Base-by-base conservation (phyloP, 35 echinoderm and acorn worm species). In the Anneissia japonica region DNA sequence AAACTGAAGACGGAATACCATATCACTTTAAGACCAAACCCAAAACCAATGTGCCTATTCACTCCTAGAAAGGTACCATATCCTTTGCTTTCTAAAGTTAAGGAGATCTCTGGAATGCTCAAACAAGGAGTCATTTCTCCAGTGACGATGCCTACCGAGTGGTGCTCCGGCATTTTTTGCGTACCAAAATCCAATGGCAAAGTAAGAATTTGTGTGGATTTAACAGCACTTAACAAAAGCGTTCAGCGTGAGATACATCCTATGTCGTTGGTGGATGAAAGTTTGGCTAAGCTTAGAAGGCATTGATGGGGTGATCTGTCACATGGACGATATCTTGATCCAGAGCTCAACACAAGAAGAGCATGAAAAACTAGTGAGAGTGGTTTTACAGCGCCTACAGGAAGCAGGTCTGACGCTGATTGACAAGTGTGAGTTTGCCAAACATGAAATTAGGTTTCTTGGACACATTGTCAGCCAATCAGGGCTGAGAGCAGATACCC, bases 271-370 rank as follows among this genome's bases (percentile, higher is more conserved):
- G 78, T 80, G 10, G 78, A 80, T 11, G 31, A 80, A 34, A 80
- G 31, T 80, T 34, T 80, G 32, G 37, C 78, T 11, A 33, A 34
- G n/a, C 78, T 34, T 80, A 28, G 73, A 75, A 9, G 78, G 32
- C 78, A 3, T 36, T n/a, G 37, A 80, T 34, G 77, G 37, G 2
- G 37, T 80, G n/a, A 34, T 10, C 35, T n/a, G n/a, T n/a, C 31
- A 80, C 21, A 80, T 80, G 35, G 77, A 80, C 35, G 37, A 91
- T 78, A 74, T 94, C 23, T 40, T 94, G 1, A 81, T 94, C 32
- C 77, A 87, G 76, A 84, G 79, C 4, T 46, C 56, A 34, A 86
- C 83, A 13, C 51, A 86, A 51, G 46, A 83, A 35, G 73, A 90
- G 26, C 92, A 94, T 73, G 74, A 84, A 26, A 32, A 23, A 34